phyloP scores from a whole-genome alignment of 2,113 vertebrate genomes.

The Hippopotamus amphibius region DNA sequence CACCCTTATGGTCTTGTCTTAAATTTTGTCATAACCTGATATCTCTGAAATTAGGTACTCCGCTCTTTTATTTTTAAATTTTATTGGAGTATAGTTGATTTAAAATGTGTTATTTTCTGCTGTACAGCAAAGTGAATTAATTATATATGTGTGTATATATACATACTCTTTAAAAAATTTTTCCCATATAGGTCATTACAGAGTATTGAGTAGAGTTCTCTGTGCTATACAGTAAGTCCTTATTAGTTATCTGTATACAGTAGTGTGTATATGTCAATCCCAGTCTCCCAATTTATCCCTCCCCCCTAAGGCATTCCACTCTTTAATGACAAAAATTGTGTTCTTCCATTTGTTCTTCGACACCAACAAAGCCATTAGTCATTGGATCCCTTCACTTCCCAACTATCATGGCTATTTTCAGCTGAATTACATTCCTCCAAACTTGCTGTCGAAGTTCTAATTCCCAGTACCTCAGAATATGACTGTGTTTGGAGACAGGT shows the following conservation, averaged over 20 bases:
- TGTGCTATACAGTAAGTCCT: background rate
- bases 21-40: background rate
- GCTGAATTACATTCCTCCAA: background rate
- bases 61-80: too few species aligned
- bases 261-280: background rate
- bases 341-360: conserved; percentile 15
- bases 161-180: background rate
- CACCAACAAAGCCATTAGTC: background rate
- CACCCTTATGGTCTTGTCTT: background rate
- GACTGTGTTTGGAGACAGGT: background rate
- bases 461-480: background rate
- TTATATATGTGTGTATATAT: background rate
- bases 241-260: background rate
- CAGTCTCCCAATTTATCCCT: background rate
- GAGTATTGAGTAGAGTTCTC: background rate
- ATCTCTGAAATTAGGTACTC: background rate
- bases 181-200: background rate
- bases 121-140: background rate
- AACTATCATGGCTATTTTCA: background rate
- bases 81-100: background rate
- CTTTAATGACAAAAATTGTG: background rate
- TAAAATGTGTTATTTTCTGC: background rate
- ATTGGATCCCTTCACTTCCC: background rate
- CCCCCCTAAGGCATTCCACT: background rate
- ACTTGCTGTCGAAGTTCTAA: background rate